A percentile compares a stretch with the other conserved stretches of the same genome.
These are phyloP conservation scores for Stichodactyla helianthus DNA, from an alignment of 64 coral and sea anemone genomes.

Conservation along the genomic window DNA sequence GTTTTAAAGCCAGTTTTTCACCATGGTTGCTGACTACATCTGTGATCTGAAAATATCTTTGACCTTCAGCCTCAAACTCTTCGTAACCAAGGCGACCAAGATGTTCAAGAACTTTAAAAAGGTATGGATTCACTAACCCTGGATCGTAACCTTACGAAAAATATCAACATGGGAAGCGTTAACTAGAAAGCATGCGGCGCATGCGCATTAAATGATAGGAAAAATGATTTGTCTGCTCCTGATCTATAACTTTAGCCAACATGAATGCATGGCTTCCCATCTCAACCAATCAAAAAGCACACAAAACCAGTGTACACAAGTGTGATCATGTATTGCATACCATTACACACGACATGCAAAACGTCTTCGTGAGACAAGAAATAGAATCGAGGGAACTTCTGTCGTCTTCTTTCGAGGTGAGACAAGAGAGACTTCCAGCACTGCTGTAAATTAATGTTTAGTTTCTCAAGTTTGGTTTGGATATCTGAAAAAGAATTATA, in stretches of 20 bases:
- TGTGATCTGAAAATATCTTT: slow-evolving; percentile 68
- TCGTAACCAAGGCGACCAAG: slow-evolving; percentile 51
- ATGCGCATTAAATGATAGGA: too few species aligned
- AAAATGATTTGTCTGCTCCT: too few species aligned
- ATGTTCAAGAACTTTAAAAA: slow-evolving; percentile 49
- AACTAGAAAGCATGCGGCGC: too few species aligned
- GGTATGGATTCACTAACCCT: slow-evolving; percentile 90
- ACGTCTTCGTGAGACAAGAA: slow-evolving; percentile 95
- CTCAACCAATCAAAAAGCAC: neutral
- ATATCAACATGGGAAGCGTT: neutral
- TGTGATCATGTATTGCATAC: slow-evolving; percentile 18
- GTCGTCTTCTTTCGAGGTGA: slow-evolving; percentile 87
- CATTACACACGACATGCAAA: slow-evolving; percentile 94
- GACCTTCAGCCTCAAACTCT: slow-evolving; percentile 59
- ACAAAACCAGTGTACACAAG: too few species aligned
- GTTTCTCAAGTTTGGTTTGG: slow-evolving; percentile 90
- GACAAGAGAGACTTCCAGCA: slow-evolving; percentile 95
- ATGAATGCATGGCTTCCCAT: too few species aligned
- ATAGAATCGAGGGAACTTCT: slow-evolving; percentile 96
- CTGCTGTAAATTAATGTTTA: slow-evolving; percentile 95
- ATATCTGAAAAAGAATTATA: slow-evolving; percentile 52
- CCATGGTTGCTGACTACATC: slow-evolving; percentile 76
- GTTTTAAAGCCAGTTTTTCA: slow-evolving; percentile 66
- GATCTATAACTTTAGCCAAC: neutral
- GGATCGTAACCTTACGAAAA: slow-evolving; percentile 78